phyloP scores from a whole-genome alignment of 2,113 vertebrate genomes.

The Montifringilla adamsi region DNA sequence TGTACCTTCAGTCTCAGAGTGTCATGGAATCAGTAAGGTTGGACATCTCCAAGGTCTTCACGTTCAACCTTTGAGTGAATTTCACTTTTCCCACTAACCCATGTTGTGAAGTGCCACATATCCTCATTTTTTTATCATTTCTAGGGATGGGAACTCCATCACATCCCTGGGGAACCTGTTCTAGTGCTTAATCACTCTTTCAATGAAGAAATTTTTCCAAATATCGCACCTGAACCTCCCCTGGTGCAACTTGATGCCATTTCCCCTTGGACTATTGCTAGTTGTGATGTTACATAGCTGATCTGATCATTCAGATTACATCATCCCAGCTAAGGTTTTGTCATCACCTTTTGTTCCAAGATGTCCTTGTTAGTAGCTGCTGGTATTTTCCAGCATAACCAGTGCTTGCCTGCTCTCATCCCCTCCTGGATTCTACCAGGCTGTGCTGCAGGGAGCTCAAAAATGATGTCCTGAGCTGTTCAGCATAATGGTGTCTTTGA shows the following conservation, averaged over 20 bases:
- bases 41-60: not conserved
- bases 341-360: not conserved
- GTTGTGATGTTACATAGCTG: not conserved
- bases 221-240: not conserved
- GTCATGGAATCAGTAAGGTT: not conserved
- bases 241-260: not conserved
- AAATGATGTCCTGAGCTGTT: not conserved
- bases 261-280: not conserved
- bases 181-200: not conserved
- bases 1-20: not conserved
- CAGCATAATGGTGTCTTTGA: not conserved
- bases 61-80: not conserved
- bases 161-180: not conserved
- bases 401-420: not conserved
- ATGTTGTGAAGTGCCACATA: not conserved
- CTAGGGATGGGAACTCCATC: not conserved
- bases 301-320: not conserved
- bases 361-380: not conserved
- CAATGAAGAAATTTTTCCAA: not conserved
- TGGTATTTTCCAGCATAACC: not conserved
- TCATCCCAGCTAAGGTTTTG: not conserved
- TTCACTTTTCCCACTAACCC: not conserved
- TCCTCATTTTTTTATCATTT: not conserved
- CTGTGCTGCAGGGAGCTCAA: not conserved
- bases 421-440: not conserved